A percentile compares a stretch with the other conserved stretches of the same genome.
Conservation (phyloP, 2,113 vertebrate genomes). For the Clarias magur region DNA sequence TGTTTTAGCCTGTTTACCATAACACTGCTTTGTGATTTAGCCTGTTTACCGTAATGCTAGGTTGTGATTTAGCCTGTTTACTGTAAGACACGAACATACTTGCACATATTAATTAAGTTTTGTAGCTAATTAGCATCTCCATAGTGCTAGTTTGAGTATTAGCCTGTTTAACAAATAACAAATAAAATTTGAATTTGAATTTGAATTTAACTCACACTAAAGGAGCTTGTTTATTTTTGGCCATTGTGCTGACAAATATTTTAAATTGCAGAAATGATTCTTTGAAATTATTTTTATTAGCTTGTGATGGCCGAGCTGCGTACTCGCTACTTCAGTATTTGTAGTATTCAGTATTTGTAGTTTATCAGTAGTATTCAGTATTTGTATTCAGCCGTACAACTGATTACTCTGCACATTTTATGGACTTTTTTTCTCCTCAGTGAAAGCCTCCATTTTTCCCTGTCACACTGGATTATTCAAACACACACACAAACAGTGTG, state of each 20-base stretch:
- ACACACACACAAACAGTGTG: background rate
- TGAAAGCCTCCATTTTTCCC: background rate
- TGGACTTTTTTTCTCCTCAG: background rate
- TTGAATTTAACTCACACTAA: too few relatives aligned
- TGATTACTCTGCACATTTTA: background rate
- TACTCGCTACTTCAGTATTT: background rate
- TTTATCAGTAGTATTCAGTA: too few relatives aligned
- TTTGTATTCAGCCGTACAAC: background rate
- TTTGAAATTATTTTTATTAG: background rate
- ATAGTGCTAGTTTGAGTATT: too few relatives aligned
- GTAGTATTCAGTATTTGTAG: too few relatives aligned
- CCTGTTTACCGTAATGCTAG: background rate
- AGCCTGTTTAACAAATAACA: too few relatives aligned
- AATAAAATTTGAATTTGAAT: too few relatives aligned
- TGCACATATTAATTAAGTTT: too few relatives aligned
- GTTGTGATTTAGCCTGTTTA: background rate
- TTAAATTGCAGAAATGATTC: background rate
- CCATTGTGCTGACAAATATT: background rate
- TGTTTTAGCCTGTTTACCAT: too few relatives aligned
- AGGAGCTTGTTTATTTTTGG: too few relatives aligned
- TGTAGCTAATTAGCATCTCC: too few relatives aligned
- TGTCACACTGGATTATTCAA: background rate
- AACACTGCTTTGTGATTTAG: background rate
- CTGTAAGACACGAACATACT: too few relatives aligned
- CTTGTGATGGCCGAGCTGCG: background rate